Base-by-base conservation (phyloP, 2,113 vertebrate species). In the Cyprinus carpio region DNA sequence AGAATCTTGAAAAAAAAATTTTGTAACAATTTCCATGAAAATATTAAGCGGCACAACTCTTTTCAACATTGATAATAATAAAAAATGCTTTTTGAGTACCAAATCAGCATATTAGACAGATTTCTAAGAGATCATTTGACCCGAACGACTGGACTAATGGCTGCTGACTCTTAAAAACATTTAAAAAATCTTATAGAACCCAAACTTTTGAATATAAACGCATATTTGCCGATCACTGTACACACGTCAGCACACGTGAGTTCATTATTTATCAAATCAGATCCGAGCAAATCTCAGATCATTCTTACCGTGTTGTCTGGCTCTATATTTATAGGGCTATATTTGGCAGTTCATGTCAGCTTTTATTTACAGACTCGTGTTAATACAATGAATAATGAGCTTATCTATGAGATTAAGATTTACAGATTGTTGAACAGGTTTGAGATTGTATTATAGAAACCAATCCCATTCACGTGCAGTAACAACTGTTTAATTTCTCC, bases 371-470 rank as follows among this genome's bases (percentile, higher is more conserved):
- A 89, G 90, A 89, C 80, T 86, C 37, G 37, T 29, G 25, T 31
- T 90, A 89, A 93, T 78, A 86, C 85, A 86, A 82, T 84, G 37
- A 90, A 90, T 88, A 90, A 90, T 34, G 86, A 89, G 92, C 92
- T 92, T 93, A 93, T 89, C 87, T 82, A 56, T 81, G 69, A 60
- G 65, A 85, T 82, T 62, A 82, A 85, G 76, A 81, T 62, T 20
- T 31, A 51, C 64, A 82, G 74, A 29, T 51, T 46, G 51, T 58
- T 62, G 67, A 79, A 78, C 54, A 82, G 43, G 10, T 54, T 25
- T 51, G 78, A 76, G 85, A 80, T 31, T 81, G 18, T 85, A 77
- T 81, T 58, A 58, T 56, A 54, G 37, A 51, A 84, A 64, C 43
- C n/a, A n/a, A 49, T 75, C 58, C 82, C n/a, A 12, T 46, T 27